These are phyloP conservation scores for Calyptomena viridis DNA, from an alignment of 2,113 vertebrate genomes.

Conservation along the genomic window DNA sequence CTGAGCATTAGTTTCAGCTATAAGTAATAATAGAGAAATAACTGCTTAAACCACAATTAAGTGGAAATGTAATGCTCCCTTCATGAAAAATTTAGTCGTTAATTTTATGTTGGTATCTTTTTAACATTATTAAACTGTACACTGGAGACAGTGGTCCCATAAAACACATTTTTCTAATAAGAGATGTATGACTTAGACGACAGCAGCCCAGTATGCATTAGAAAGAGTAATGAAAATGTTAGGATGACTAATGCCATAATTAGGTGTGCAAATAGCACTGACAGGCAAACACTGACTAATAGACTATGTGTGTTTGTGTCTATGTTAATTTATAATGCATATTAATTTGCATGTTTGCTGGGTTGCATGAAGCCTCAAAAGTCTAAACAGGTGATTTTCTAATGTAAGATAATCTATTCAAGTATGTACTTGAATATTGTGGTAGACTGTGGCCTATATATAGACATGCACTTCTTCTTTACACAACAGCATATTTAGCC, in stretches of 20 bases:
- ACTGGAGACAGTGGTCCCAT: conserved; percentile 12
- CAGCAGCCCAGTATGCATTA: neutral
- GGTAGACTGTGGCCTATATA: neutral
- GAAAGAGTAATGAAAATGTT: conserved; percentile 48
- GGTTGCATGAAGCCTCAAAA: neutral
- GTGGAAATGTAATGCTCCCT: conserved; percentile 33
- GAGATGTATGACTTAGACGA: conserved; percentile 1
- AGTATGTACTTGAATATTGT: neutral
- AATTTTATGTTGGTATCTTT: conserved; percentile 59
- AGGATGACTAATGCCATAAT: conserved; percentile 48
- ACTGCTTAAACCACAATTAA: conserved; percentile 37
- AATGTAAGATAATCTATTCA: neutral
- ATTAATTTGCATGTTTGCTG: neutral
- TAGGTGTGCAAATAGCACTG: neutral
- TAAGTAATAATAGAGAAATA: conserved; percentile 33
- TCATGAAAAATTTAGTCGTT: conserved; percentile 44
- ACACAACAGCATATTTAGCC: neutral
- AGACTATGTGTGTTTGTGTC: neutral
- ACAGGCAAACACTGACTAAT: neutral
- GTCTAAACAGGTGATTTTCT: neutral
- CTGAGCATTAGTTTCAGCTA: conserved; percentile 37
- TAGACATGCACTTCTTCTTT: neutral
- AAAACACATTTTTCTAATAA: conserved; percentile 18
- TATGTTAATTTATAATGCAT: neutral
- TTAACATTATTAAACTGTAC: conserved; percentile 48